Evolutionary conservation across 35 echinoderm and acorn worm species (phyloP), one percentile per base, ranked within the genome.

Genomic region (Eucidaris tribuloides): DNA sequence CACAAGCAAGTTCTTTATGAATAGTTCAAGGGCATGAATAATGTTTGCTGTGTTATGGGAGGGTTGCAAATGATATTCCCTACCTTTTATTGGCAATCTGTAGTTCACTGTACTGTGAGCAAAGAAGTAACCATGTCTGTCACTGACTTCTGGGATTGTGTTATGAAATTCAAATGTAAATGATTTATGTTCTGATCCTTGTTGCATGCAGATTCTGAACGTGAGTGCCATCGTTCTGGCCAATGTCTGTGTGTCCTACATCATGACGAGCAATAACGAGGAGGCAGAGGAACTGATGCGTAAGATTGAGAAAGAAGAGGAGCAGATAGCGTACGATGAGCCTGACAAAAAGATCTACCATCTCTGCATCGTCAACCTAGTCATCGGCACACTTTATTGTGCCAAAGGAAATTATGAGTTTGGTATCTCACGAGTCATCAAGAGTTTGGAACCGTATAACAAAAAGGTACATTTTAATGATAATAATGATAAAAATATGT

Each of bases 361-460:
- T 61, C 72, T 99, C 1, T 99, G 96, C 38, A 99, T 99, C 20
- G 96, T 99, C 52, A 99, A 99, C 71, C 87, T 99, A 5, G 96
- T 99, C 45, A 99, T 99, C 11, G 96, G 96, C 42, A 99, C 96
- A 18, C 78, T 99, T 41, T 99, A 99, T 65, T 99, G 96, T 40
- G 96, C 96, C 31, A 99, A 99, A 55, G 96, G 96, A 33, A 99
- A 99, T 74, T 99, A 99, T 90, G 96, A 99, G 56, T 99, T 97
- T 93, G 96, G 96, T 28, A 99, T 99, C 64, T 97, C 91, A 33
- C 76, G 96, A 45, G 96, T 99, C 50, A 99, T 99, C 79, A 99
- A 99, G 52, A 99, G 96, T 62, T 74, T 99, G 9, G 96, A 99
- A 84, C 96, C 96, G 30, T 99, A 99, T 63, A 91, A 90, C 28